Evolutionary conservation across 35 echinoderm and acorn worm species (phyloP).

Genomic region (Ophiothrix spiculata): DNA sequence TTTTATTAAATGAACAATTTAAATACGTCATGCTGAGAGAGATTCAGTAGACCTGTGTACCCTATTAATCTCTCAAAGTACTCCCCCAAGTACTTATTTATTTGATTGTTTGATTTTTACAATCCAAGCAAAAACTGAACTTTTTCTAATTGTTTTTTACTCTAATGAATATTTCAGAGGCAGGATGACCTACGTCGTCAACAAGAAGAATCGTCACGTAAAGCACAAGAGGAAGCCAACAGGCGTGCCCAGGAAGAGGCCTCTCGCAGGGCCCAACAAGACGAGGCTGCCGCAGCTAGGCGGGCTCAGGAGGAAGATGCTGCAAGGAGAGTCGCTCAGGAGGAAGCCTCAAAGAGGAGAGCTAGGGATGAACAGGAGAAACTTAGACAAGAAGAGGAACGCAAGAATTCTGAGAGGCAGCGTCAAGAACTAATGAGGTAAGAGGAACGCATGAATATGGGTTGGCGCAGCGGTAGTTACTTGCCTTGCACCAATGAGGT

Average conservation of each 20-base stretch:
- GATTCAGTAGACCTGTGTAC: too few species aligned
- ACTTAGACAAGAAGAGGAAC: slow-evolving; percentile 45
- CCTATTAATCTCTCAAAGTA: too few species aligned
- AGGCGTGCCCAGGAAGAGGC: slow-evolving; percentile 43
- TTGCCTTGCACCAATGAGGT: too few species aligned
- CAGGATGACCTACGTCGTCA: slow-evolving; percentile 43
- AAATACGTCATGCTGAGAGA: too few species aligned
- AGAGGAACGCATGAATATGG: too few species aligned
- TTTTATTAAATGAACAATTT: too few species aligned
- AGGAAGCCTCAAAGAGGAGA: slow-evolving; percentile 33
- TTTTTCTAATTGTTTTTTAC: too few species aligned
- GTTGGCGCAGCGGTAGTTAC: too few species aligned
- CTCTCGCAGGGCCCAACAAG: slow-evolving; percentile 39
- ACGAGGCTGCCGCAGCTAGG: slow-evolving; percentile 6
- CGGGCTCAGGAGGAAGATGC: slow-evolving; percentile 43
- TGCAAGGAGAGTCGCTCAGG: slow-evolving; percentile 4
- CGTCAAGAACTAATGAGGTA: slow-evolving; percentile 47
- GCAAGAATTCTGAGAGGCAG: slow-evolving; percentile 48
- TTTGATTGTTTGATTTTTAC: too few species aligned
- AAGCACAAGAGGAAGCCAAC: slow-evolving; percentile 31
- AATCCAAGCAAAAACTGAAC: too few species aligned
- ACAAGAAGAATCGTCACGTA: slow-evolving; percentile 37
- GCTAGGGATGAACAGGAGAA: slow-evolving; percentile 56
- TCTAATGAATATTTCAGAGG: slow-evolving; percentile 32
- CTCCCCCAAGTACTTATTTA: too few species aligned